Percentiles rank a stretch among this genome's conserved stretches.
Evolutionary conservation across 1,140 invertebrate genomes (phyloP).

Genomic region (Phocides pigmalion): DNA sequence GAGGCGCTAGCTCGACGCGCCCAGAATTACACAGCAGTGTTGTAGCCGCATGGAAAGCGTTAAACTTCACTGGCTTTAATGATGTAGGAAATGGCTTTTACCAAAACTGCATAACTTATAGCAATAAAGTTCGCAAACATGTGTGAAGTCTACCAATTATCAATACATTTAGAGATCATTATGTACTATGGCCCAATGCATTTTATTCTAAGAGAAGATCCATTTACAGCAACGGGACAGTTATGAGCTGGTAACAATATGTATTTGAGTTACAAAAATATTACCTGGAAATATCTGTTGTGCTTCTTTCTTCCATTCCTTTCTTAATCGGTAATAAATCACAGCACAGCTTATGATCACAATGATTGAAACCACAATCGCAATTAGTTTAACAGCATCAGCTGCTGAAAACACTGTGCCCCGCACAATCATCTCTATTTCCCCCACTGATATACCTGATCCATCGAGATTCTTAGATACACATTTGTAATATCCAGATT

Average conservation of each 20-base stretch:
- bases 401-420: conserved; percentile 80
- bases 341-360: conserved; percentile 74
- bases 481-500: conserved; percentile 87
- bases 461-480: conserved; percentile 85
- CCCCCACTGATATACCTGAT: conserved; percentile 81
- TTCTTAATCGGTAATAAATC: conserved; percentile 70
- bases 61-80: too few species aligned
- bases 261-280: conserved; percentile 1
- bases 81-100: too few species aligned
- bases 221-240: too few species aligned
- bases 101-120: too few species aligned
- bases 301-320: conserved; percentile 70
- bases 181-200: too few species aligned
- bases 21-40: too few species aligned
- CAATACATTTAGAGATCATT: too few species aligned
- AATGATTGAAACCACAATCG: conserved; percentile 74
- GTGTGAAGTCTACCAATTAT: too few species aligned
- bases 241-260: not conserved
- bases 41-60: too few species aligned
- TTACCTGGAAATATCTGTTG: conserved; percentile 65
- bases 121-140: too few species aligned
- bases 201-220: too few species aligned
- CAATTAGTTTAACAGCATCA: conserved; percentile 72
- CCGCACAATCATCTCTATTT: conserved; percentile 85
- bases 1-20: too few species aligned